Conservation (phyloP, 2,888 invertebrate genomes). For the Psylliodes chrysocephalus region DNA sequence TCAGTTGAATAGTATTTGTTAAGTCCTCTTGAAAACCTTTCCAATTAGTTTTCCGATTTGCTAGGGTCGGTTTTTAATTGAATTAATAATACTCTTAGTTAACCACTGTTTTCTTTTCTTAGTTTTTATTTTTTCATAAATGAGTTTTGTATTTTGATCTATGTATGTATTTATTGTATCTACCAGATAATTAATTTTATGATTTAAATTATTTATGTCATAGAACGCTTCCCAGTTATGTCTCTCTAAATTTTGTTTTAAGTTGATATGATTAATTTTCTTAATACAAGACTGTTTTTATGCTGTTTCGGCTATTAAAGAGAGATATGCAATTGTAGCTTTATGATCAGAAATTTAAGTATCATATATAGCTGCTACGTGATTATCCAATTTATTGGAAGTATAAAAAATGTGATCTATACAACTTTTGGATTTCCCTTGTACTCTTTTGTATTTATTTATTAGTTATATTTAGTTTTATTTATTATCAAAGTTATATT, state of each 20-base stretch:
- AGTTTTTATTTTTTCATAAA: not conserved
- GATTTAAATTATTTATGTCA: not conserved
- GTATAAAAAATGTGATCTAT: not conserved
- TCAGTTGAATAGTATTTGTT: no score
- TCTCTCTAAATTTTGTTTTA: not conserved
- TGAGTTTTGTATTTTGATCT: not conserved
- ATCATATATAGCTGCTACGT: not conserved
- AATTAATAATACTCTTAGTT: not conserved
- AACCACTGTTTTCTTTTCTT: not conserved
- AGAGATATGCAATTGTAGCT: not conserved
- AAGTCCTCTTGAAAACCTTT: no score
- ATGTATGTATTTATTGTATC: no score
- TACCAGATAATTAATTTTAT: no score
- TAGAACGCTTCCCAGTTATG: not conserved
- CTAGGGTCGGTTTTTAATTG: no score
- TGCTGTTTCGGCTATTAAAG: not conserved
- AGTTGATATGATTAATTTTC: not conserved
- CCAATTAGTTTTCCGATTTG: no score
- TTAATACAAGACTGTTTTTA: not conserved
- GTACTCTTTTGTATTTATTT: not conserved
- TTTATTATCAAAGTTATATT: no score
- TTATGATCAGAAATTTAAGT: not conserved
- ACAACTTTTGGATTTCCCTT: not conserved
- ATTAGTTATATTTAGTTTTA: no score
- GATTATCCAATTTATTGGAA: not conserved